phyloP scores from a whole-genome alignment of 2,797 vertebrate species.

The Echeneis naucrates region DNA sequence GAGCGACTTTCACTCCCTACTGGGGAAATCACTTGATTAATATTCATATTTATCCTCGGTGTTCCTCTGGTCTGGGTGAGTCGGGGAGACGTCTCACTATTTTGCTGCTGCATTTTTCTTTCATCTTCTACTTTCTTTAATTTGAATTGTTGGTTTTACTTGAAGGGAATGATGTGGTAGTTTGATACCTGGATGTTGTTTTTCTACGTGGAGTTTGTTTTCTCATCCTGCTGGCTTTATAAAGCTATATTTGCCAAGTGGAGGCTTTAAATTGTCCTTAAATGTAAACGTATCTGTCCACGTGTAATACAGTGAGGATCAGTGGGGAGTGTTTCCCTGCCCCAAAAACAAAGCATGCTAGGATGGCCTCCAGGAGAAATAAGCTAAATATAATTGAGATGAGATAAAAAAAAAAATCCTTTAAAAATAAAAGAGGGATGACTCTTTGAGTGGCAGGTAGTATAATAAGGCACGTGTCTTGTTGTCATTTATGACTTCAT shows the following conservation, averaged over 20 bases:
- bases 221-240: not conserved
- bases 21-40: not conserved
- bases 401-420: not conserved
- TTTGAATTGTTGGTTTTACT: not conserved
- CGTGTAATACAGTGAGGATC: constrained; percentile 6
- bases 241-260: constrained; percentile 12
- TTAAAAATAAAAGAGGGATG: not conserved
- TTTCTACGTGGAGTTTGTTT: not conserved
- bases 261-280: constrained; percentile 31
- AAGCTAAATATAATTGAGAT: not conserved
- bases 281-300: constrained; percentile 23
- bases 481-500: not conserved
- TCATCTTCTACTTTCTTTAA: not conserved
- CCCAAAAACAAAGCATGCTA: constrained; percentile 23
- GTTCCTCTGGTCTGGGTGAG: not conserved
- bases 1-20: not conserved
- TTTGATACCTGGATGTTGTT: not conserved
- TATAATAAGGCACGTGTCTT: not conserved
- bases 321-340: constrained; percentile 6
- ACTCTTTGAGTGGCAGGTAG: not conserved
- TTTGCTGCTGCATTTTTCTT: not conserved
- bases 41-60: not conserved
- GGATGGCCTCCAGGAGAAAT: constrained; percentile 10
- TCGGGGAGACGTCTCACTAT: not conserved
- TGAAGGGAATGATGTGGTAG: not conserved